Percentiles rank a stretch among this genome's conserved stretches.
These are phyloP conservation scores for Stichodactyla helianthus DNA, from an alignment of 64 coral and sea anemone species.

Conservation along the genomic window DNA sequence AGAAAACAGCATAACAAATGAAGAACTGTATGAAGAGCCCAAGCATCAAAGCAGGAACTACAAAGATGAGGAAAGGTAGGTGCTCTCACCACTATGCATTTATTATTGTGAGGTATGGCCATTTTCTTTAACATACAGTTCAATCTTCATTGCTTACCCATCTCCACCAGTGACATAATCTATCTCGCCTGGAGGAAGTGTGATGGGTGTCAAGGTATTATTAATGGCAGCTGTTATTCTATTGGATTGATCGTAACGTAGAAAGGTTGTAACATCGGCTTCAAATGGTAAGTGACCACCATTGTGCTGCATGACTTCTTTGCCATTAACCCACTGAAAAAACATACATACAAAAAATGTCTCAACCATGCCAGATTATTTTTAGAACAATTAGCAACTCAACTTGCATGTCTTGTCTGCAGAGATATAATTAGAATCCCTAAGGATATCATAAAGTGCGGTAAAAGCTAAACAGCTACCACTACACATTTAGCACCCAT, in stretches of 20 bases:
- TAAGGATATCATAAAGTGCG: too few species aligned
- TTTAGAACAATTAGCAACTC: too few species aligned
- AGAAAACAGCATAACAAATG: neutral
- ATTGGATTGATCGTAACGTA: slow-evolving; percentile 62
- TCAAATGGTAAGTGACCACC: slow-evolving; percentile 97
- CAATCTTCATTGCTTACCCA: neutral
- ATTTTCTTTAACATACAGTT: too few species aligned
- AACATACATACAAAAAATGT: neutral
- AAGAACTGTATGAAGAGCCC: neutral
- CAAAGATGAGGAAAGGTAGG: too few species aligned
- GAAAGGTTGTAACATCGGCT: slow-evolving; percentile 59
- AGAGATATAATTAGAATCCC: too few species aligned
- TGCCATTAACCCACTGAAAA: slow-evolving; percentile 88
- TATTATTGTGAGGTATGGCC: too few species aligned
- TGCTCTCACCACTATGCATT: too few species aligned
- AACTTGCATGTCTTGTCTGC: too few species aligned
- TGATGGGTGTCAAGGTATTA: slow-evolving; percentile 82
- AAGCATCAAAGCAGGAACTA: too few species aligned
- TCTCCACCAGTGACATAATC: slow-evolving; percentile 32
- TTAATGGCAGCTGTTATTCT: slow-evolving; percentile 90
- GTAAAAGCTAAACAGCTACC: too few species aligned
- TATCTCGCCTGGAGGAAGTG: slow-evolving; percentile 91
- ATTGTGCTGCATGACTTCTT: slow-evolving; percentile 73
- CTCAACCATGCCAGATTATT: too few species aligned
- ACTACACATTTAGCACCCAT: too few species aligned